These are phyloP conservation scores for Myrmecophaga tridactyla DNA, from an alignment of 2,113 vertebrate genomes.

Conservation along the genomic window DNA sequence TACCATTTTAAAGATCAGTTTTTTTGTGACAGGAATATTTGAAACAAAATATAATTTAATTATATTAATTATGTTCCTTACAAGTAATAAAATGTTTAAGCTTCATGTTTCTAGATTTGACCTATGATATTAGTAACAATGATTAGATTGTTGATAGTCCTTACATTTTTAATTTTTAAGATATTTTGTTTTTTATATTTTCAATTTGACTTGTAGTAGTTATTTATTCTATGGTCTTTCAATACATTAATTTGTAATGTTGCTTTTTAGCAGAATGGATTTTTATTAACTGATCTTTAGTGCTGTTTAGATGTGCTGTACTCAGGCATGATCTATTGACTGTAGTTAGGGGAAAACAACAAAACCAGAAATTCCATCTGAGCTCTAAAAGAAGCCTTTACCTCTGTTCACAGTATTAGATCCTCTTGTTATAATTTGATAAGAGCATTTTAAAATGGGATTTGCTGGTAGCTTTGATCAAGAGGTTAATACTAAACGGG, in stretches of 20 bases:
- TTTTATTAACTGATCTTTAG: background rate
- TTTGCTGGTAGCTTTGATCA: constrained; percentile 49
- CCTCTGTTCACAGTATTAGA: background rate
- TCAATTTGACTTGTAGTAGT: background rate
- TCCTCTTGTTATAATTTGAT: constrained; percentile 56
- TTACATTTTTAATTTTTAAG: background rate
- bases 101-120: background rate
- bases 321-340: constrained; percentile 3
- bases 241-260: background rate
- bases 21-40: background rate
- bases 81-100: background rate
- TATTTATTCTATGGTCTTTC: background rate
- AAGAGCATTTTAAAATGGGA: constrained; percentile 55
- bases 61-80: background rate
- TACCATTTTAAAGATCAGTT: background rate
- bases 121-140: background rate
- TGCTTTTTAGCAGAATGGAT: background rate
- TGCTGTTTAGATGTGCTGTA: background rate
- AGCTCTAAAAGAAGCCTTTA: constrained; percentile 29
- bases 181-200: background rate
- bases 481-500: constrained; percentile 45
- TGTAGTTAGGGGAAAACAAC: background rate
- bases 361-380: background rate
- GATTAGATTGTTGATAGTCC: background rate
- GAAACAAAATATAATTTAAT: background rate